Evolutionary conservation across 2,113 vertebrate genomes (phyloP).

Genomic region (Microtus oregoni): DNA sequence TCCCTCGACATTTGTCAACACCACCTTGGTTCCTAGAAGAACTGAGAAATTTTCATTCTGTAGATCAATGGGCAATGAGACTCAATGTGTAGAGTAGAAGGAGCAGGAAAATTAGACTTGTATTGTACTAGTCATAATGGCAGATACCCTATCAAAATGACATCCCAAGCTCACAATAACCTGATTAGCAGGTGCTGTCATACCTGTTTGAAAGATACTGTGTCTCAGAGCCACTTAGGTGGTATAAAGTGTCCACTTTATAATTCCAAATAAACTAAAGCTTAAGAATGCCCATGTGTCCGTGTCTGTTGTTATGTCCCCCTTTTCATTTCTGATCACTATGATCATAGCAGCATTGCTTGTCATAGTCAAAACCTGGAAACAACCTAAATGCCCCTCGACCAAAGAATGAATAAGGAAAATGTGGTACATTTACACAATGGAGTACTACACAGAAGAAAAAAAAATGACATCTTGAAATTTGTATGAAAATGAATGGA

Average conservation of each 20-base stretch:
- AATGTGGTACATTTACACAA: too few species aligned
- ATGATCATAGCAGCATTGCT: too few species aligned
- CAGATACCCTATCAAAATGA: background rate
- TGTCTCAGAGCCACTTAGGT: background rate
- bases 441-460: too few species aligned
- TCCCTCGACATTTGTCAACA: background rate
- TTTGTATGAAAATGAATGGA: too few species aligned
- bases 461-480: too few species aligned
- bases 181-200: background rate
- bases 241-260: background rate
- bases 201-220: background rate
- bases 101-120: background rate
- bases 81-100: background rate
- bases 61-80: background rate
- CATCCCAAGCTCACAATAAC: background rate
- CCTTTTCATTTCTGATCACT: too few species aligned
- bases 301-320: too few species aligned
- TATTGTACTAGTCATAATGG: background rate
- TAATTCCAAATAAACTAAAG: background rate
- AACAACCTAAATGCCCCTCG: too few species aligned
- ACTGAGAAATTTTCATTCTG: background rate
- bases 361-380: too few species aligned
- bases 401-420: too few species aligned
- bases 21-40: background rate
- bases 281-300: background rate